These are phyloP conservation scores for Heloderma charlesbogerti DNA, from an alignment of 2,113 vertebrate genomes.

Conservation along the genomic window DNA sequence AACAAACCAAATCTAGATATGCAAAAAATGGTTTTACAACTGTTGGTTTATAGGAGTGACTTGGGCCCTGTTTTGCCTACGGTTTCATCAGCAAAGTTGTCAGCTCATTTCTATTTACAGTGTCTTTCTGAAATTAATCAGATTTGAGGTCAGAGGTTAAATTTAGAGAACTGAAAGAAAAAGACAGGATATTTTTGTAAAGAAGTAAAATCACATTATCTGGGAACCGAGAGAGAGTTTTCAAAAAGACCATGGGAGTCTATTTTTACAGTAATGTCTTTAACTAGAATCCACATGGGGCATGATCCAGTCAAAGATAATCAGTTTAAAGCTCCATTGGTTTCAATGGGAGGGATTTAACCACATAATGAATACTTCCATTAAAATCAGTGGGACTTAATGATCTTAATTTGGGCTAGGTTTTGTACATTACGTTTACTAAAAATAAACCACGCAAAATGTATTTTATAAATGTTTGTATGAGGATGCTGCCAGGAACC, in stretches of 20 bases:
- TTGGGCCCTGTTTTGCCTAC: neutral
- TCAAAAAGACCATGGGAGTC: neutral
- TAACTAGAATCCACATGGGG: neutral
- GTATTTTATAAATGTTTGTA: neutral
- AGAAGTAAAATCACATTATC: neutral
- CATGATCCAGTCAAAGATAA: neutral
- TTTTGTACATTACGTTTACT: neutral
- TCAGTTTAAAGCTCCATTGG: neutral
- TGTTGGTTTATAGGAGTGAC: neutral
- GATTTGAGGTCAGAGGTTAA: slow-evolving; percentile 6
- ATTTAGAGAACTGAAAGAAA: neutral
- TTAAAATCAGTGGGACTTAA: neutral
- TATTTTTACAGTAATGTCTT: neutral
- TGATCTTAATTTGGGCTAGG: neutral
- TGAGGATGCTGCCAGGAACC: neutral
- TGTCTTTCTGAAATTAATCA: slow-evolving; percentile 22
- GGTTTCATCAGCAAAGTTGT: neutral
- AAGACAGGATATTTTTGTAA: neutral
- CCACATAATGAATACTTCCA: neutral
- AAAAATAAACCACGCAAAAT: neutral
- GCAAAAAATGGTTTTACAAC: neutral
- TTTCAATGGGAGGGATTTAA: neutral
- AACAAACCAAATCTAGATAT: too few relatives aligned
- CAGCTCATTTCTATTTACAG: slow-evolving; percentile 16
- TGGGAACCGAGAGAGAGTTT: neutral